phyloP scores from a whole-genome alignment of 2,888 invertebrate species.

The Athetis lepigone region DNA sequence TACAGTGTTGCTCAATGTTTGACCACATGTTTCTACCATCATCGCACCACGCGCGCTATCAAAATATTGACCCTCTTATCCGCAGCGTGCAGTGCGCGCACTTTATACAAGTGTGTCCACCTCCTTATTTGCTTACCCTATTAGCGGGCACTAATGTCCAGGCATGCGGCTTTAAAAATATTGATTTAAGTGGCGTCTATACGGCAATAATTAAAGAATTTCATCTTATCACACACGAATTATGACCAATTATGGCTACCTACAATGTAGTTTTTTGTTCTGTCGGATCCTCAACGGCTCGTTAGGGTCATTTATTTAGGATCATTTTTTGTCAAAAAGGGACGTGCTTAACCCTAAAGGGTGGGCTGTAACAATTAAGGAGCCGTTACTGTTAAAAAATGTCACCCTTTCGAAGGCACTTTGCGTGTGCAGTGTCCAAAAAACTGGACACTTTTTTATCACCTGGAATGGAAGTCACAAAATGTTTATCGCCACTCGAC shows the following conservation, averaged over 20 bases:
- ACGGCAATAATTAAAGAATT: conserved; percentile 76
- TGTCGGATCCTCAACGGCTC: conserved; percentile 71
- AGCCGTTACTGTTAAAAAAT: conserved; percentile 88
- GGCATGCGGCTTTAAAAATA: conserved; percentile 82
- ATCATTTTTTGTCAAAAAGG: conserved; percentile 82
- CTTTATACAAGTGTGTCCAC: conserved; percentile 83
- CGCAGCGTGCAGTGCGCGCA: conserved; percentile 81
- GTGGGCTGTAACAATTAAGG: conserved; percentile 87
- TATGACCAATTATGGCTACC: conserved; percentile 80
- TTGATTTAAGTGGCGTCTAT: conserved; percentile 78
- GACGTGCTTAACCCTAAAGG: conserved; percentile 82
- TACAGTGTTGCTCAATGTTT: conserved; percentile 87
- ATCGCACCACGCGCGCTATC: conserved; percentile 84
- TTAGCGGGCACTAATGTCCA: conserved; percentile 84
- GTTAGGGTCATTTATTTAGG: conserved; percentile 86
- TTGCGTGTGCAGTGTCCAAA: conserved; percentile 82
- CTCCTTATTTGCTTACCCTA: conserved; percentile 83
- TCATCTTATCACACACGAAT: conserved; percentile 80
- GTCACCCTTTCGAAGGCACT: conserved; percentile 85
- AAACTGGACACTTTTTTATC: conserved; percentile 88
- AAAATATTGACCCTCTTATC: conserved; percentile 90
- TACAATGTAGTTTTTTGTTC: conserved; percentile 77
- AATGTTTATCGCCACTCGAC: conserved; percentile 90
- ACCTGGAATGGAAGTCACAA: conserved; percentile 89
- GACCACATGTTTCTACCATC: conserved; percentile 85